These are phyloP conservation scores for Perccottus glenii DNA, from an alignment of 2,113 vertebrate species.

Conservation along the genomic window DNA sequence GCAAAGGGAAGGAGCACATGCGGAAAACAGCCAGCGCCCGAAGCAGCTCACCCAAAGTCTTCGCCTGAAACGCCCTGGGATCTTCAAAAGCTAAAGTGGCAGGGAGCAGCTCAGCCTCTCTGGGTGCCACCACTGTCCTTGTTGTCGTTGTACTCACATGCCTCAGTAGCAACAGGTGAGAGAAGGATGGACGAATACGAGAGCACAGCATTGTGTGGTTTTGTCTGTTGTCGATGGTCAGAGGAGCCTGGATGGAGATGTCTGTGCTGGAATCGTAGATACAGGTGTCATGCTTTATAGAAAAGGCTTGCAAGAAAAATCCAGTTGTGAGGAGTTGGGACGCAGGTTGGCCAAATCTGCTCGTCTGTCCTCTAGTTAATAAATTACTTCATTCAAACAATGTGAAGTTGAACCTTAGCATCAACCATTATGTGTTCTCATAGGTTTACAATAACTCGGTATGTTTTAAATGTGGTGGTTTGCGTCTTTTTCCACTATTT, in stretches of 20 bases:
- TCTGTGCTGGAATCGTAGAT: not conserved
- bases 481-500: too few relatives aligned
- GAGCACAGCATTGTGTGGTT: slow-evolving; percentile 46
- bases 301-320: too few relatives aligned
- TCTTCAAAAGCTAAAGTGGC: slow-evolving; percentile 73
- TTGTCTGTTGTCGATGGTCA: not conserved
- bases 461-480: not conserved
- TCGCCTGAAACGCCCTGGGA: slow-evolving; percentile 78
- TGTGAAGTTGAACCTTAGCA: slow-evolving; percentile 53
- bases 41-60: slow-evolving; percentile 77
- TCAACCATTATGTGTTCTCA: not conserved
- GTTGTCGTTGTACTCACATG: slow-evolving; percentile 30
- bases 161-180: slow-evolving; percentile 44
- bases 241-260: not conserved
- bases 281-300: not conserved
- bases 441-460: not conserved
- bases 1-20: slow-evolving; percentile 79
- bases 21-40: slow-evolving; percentile 78
- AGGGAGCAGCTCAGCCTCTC: slow-evolving; percentile 6
- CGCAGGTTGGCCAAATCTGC: not conserved
- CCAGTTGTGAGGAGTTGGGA: not conserved
- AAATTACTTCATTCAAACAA: slow-evolving; percentile 41
- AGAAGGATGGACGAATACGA: slow-evolving; percentile 36
- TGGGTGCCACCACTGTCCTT: slow-evolving; percentile 6
- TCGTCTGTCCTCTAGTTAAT: slow-evolving; percentile 58